These are phyloP conservation scores for Tinamus guttatus DNA, from an alignment of 2,113 vertebrate genomes.

Conservation along the genomic window DNA sequence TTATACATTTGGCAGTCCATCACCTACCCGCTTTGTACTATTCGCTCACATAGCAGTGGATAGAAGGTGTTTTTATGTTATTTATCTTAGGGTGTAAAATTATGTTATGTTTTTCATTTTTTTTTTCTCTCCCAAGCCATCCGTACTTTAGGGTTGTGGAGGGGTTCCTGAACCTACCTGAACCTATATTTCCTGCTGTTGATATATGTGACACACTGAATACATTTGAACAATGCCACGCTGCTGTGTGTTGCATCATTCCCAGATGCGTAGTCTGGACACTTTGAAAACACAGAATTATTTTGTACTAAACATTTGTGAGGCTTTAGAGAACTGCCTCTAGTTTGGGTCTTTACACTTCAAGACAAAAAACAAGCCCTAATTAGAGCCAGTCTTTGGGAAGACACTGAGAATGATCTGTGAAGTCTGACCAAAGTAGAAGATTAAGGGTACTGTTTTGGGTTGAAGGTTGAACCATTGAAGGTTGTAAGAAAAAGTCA, in stretches of 20 bases:
- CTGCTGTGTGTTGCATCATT: background rate
- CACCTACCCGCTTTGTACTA: background rate
- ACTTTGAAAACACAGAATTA: background rate
- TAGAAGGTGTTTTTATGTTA: background rate
- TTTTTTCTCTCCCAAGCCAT: background rate
- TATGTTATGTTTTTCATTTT: too few species aligned
- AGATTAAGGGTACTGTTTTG: fast-evolving
- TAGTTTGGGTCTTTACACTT: background rate
- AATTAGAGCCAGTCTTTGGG: background rate
- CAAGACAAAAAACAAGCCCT: background rate
- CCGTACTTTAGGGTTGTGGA: background rate
- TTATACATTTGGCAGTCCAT: background rate
- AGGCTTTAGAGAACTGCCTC: background rate
- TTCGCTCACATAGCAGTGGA: background rate
- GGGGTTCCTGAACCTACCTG: background rate
- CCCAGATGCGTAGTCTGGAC: background rate
- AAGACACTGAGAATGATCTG: background rate
- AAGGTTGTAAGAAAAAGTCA: background rate
- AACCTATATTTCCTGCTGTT: background rate
- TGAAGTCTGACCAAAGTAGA: background rate
- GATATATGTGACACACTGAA: background rate
- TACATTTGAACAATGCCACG: background rate
- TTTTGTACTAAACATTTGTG: background rate
- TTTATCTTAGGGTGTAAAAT: background rate
- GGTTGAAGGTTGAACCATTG: background rate